Percentiles rank a stretch among this genome's conserved stretches.
Evolutionary conservation across 2,888 invertebrate species (phyloP).

Genomic region (Synergus laeviventris): DNA sequence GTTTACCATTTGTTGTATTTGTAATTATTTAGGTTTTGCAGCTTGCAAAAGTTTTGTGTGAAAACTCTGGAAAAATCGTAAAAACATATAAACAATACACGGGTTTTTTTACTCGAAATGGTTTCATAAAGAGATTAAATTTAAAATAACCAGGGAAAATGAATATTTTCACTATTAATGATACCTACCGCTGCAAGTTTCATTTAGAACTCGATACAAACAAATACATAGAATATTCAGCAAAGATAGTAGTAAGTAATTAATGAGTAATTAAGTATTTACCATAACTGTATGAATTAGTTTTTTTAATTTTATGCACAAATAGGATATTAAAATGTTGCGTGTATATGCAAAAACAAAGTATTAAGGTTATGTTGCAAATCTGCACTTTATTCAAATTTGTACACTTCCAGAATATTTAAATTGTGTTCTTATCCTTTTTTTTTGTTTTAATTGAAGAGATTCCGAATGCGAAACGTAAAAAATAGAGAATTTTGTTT

Average conservation of each 20-base stretch:
- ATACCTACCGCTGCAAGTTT: neutral
- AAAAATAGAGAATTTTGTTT: too few relatives aligned
- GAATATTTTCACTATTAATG: neutral
- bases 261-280: neutral
- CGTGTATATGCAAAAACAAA: neutral
- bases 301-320: neutral
- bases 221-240: neutral
- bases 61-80: neutral
- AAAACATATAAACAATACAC: neutral
- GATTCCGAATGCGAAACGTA: too few relatives aligned
- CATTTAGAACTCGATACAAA: neutral
- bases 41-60: too few relatives aligned
- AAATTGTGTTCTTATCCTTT: too few relatives aligned
- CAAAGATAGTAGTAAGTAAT: neutral
- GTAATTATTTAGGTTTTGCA: too few relatives aligned
- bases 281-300: neutral
- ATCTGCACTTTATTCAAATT: too few relatives aligned
- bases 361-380: neutral
- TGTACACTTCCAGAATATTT: too few relatives aligned
- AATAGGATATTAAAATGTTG: neutral
- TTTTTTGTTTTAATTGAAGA: too few relatives aligned
- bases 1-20: too few relatives aligned
- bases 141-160: neutral
- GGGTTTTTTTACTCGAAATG: neutral
- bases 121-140: neutral